These are phyloP conservation scores for Aspidiotus destructor DNA, from an alignment of 2,888 invertebrate genomes.

Conservation along the genomic window DNA sequence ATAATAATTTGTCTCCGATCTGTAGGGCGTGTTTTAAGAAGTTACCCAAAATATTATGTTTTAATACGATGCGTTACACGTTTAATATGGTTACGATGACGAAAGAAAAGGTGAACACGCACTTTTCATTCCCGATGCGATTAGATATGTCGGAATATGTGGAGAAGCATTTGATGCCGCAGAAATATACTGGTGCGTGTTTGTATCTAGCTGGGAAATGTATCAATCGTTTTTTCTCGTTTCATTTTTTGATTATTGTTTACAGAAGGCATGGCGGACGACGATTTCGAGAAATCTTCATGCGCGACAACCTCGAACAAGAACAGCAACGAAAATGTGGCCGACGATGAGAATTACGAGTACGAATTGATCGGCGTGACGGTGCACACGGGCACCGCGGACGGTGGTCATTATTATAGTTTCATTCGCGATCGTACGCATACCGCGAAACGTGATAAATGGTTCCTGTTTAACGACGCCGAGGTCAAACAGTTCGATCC, in stretches of 20 bases:
- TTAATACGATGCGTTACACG: slow-evolving; percentile 94
- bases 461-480: slow-evolving; percentile 86
- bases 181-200: slow-evolving; percentile 63
- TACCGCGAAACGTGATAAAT: slow-evolving; percentile 64
- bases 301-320: slow-evolving; percentile 37
- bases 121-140: slow-evolving; percentile 87
- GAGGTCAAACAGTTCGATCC: slow-evolving; percentile 93
- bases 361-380: slow-evolving; percentile 86
- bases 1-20: slow-evolving; percentile 31
- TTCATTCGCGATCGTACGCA: slow-evolving; percentile 75
- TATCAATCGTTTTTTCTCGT: neutral
- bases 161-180: slow-evolving; percentile 84
- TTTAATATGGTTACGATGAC: slow-evolving; percentile 97
- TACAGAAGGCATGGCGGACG: slow-evolving; percentile 36
- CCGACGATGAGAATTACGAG: slow-evolving; percentile 44
- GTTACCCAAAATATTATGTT: slow-evolving; percentile 83
- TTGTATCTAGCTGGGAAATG: neutral
- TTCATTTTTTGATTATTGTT: neutral
- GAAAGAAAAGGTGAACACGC: slow-evolving; percentile 94
- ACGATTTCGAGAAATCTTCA: slow-evolving; percentile 37
- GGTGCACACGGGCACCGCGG: slow-evolving; percentile 95
- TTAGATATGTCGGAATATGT: slow-evolving; percentile 92
- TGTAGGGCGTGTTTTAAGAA: slow-evolving; percentile 83
- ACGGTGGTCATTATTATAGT: slow-evolving; percentile 93
- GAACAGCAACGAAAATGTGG: too few species aligned